phyloP scores from a whole-genome alignment of 2,797 vertebrate species.

The Nasua narica region DNA sequence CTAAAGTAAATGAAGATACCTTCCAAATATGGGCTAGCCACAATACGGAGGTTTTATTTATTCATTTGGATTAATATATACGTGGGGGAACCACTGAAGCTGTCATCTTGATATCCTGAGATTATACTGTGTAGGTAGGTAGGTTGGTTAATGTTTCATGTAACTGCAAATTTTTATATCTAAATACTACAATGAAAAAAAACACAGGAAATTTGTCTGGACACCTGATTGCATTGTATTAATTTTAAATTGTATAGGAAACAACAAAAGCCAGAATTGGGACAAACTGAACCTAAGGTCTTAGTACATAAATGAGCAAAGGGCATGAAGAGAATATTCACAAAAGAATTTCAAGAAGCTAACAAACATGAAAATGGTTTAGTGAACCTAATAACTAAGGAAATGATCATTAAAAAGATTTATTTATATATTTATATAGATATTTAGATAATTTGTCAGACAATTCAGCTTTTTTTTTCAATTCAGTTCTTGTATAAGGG shows the following conservation, averaged over 20 bases:
- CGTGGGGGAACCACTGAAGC: not conserved
- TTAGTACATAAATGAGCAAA: not conserved
- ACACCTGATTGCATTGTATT: not conserved
- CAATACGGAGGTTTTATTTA: not conserved
- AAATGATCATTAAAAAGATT: not conserved
- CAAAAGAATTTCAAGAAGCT: not conserved
- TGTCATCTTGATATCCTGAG: not conserved
- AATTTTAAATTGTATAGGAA: constrained; percentile 28
- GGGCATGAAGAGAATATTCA: not conserved
- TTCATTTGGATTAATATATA: not conserved
- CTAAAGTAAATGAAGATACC: not conserved
- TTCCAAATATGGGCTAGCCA: not conserved
- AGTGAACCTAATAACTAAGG: not conserved
- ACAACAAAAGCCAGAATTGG: constrained; percentile 21
- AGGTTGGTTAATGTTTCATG: not conserved
- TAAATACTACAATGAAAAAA: not conserved
- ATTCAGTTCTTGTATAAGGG: not conserved
- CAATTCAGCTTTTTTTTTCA: not conserved
- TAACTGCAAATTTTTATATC: not conserved
- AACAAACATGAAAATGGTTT: not conserved
- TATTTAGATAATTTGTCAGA: not conserved
- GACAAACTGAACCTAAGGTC: not conserved
- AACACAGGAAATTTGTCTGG: not conserved
- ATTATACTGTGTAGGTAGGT: not conserved
- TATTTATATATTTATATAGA: not conserved